Base-by-base conservation (phyloP, 2,113 vertebrate genomes). In the Podarcis raffonei region DNA sequence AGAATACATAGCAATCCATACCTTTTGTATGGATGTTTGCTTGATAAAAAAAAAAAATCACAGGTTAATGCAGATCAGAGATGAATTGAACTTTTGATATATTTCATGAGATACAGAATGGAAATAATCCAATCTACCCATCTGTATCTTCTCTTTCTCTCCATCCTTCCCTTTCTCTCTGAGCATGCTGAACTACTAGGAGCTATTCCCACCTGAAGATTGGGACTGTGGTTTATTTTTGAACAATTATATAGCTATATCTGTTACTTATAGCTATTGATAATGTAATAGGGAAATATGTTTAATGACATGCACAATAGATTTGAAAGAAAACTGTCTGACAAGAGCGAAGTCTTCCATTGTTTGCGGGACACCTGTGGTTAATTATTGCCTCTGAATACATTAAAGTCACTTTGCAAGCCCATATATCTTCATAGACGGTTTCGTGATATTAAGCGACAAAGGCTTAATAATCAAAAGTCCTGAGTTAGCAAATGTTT, bases 401-500 rank as follows among this genome's bases (percentile, higher is more conserved):
- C 95, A 97, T 97, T 97, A 96, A 97, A 97, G 97, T 96, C 93
- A 93, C 89, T 97, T 96, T 95, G 92, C 75, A 93, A 12, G 89
- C 93, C 96, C 95, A 97, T 97, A 97, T 96, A 97, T 97, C 96
- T 97, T 96, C 96, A 96, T 96, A 96, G 95, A 96, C 91, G 95
- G 84, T 97, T 97, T 97, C 95, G 94, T 69, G 89, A 96, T 97
- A 97, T 97, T 97, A 96, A 96, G 95, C 53, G 96, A 97, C 97
- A 96, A 97, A 97, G 91, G 95, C 95, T 97, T 97, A 97, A 97
- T 97, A 97, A 97, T 97, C 96, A 96, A 97, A 98, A 97, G 96
- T 97, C 97, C 96, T 97, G 97, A 97, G 96, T 97, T 97, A 96
- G 97, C 97, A 97, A 98, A 97, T 97, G 97, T 97, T 97, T 97